These are phyloP conservation scores for Spatulosminthurus flaviceps DNA, from an alignment of 2,888 invertebrate genomes.

Conservation along the genomic window DNA sequence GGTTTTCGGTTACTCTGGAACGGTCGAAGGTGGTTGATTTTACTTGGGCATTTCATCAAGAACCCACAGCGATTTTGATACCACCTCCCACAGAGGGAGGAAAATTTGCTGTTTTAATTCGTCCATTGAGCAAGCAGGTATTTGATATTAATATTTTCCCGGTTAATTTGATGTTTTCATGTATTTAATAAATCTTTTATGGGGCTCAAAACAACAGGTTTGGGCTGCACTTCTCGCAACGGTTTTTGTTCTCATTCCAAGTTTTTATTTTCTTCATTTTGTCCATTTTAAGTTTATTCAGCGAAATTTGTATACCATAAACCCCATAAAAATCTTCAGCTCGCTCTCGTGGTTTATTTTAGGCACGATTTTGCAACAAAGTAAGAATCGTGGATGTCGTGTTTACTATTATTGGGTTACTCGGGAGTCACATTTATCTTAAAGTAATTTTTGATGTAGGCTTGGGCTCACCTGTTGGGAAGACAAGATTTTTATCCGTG, in stretches of 20 bases:
- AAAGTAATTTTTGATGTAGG: too few relatives aligned
- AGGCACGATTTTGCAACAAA: conserved; percentile 62
- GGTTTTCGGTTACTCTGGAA: conserved; percentile 61
- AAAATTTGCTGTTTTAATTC: conserved; percentile 59
- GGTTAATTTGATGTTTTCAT: background rate
- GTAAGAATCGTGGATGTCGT: too few relatives aligned
- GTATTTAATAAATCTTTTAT: background rate
- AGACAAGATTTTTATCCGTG: conserved; percentile 57
- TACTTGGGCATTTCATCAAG: conserved; percentile 58
- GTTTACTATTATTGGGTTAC: too few relatives aligned
- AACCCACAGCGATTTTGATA: conserved; percentile 58
- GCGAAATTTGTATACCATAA: background rate
- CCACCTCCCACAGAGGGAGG: conserved; percentile 60
- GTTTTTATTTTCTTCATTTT: conserved; percentile 57
- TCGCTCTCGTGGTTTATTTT: conserved; percentile 60
- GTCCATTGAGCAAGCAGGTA: conserved; percentile 58
- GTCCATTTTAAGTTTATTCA: conserved; percentile 36
- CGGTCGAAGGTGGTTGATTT: conserved; percentile 57
- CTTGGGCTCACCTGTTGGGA: conserved; percentile 56
- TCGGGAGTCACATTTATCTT: too few relatives aligned
- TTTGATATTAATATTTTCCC: background rate
- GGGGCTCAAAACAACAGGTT: conserved; percentile 48
- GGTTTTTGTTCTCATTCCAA: conserved; percentile 57
- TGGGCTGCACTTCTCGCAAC: conserved; percentile 58
- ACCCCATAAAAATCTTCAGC: background rate